Conservation (phyloP, 2,888 invertebrate species). For the Drosophila testacea region DNA sequence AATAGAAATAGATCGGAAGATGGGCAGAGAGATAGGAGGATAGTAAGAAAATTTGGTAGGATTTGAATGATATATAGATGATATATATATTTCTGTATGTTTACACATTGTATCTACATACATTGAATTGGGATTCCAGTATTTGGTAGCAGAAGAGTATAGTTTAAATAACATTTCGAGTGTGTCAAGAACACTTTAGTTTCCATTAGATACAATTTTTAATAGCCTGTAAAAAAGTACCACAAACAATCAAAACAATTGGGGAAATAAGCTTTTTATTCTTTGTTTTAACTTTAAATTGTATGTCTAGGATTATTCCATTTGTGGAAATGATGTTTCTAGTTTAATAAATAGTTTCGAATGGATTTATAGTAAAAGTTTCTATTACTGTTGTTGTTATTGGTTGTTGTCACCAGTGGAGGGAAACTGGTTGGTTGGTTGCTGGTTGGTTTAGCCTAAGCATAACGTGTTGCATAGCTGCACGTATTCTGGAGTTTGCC, state of each 20-base stretch:
- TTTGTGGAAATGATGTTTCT: not conserved
- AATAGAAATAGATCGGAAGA: constrained; percentile 3
- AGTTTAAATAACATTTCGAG: too few relatives aligned
- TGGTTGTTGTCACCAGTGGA: constrained; percentile 3
- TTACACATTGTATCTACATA: too few relatives aligned
- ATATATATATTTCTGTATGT: too few relatives aligned
- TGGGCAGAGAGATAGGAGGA: not conserved
- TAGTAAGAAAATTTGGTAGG: not conserved
- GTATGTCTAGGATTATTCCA: too few relatives aligned
- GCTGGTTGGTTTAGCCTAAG: not conserved
- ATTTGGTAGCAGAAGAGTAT: too few relatives aligned
- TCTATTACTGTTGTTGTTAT: not conserved
- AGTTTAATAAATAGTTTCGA: not conserved
- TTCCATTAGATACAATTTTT: too few relatives aligned
- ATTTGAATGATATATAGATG: not conserved
- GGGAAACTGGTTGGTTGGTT: constrained; percentile 42
- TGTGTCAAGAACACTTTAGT: too few relatives aligned
- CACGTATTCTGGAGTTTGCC: constrained; percentile 28
- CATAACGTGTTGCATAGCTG: constrained; percentile 40
- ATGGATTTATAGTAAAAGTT: not conserved
- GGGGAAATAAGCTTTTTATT: too few relatives aligned
- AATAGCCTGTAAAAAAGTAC: too few relatives aligned
- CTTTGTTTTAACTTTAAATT: too few relatives aligned
- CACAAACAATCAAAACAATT: too few relatives aligned
- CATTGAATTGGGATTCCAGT: too few relatives aligned